phyloP scores from a whole-genome alignment of 2,113 vertebrate genomes.

The Rhinopithecus roxellana region DNA sequence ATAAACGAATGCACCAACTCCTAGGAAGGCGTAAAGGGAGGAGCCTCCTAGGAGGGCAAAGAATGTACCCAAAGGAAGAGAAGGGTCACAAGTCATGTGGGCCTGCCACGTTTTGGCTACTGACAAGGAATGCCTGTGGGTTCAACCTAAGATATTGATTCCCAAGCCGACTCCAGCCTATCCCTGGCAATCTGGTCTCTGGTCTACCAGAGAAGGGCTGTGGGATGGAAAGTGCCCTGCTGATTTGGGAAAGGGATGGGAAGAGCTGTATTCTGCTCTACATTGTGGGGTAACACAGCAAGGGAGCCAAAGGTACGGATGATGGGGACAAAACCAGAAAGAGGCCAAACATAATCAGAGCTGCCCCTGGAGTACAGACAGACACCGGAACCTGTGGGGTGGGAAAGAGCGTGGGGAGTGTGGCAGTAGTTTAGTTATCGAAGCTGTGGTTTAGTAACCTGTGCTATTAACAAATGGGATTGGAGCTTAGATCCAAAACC shows the following conservation, averaged over 20 bases:
- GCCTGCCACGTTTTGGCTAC: neutral
- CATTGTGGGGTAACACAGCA: accelerated
- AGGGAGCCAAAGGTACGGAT: neutral
- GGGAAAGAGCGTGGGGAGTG: neutral
- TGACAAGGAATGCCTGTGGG: neutral
- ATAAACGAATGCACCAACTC: neutral
- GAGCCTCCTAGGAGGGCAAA: neutral
- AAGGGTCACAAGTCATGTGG: neutral
- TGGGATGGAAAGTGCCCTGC: neutral
- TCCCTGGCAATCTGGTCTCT: neutral
- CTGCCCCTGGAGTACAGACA: neutral
- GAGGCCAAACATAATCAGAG: neutral
- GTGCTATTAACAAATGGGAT: too few species aligned
- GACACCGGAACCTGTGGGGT: accelerated
- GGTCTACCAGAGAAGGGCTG: neutral
- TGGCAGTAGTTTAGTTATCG: accelerated
- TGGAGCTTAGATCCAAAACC: neutral
- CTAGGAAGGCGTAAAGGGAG: neutral
- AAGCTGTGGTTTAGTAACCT: accelerated
- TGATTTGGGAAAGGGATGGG: neutral
- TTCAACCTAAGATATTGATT: neutral
- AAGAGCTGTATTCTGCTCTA: neutral
- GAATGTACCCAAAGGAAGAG: neutral
- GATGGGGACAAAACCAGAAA: neutral
- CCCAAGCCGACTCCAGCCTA: neutral